These are phyloP conservation scores for Drosophila paracracens DNA, from an alignment of 2,888 invertebrate species.

Conservation along the genomic window DNA sequence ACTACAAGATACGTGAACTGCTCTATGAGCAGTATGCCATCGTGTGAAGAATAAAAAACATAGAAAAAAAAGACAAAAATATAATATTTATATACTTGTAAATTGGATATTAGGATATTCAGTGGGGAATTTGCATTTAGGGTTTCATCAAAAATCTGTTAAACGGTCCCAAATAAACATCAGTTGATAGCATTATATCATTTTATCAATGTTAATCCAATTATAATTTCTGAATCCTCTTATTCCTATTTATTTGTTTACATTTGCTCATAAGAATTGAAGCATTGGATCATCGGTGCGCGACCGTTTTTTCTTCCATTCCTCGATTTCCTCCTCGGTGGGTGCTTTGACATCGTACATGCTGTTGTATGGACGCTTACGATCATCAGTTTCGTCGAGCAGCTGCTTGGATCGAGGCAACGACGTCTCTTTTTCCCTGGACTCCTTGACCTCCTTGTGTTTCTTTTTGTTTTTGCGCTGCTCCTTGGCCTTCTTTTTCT, in stretches of 20 bases:
- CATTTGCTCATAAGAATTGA: constrained; percentile 86
- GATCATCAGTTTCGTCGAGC: constrained; percentile 90
- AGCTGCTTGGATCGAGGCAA: constrained; percentile 55
- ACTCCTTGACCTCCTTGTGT: constrained; percentile 57
- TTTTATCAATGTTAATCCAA: not conserved
- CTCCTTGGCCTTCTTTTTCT: constrained; percentile 83
- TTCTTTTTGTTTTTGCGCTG: constrained; percentile 79
- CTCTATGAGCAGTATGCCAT: constrained; percentile 99
- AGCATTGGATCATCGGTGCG: constrained; percentile 97
- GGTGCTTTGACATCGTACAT: constrained; percentile 94
- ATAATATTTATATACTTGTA: not conserved
- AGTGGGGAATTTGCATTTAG: not conserved
- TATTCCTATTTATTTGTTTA: not conserved
- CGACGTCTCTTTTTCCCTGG: constrained; percentile 64
- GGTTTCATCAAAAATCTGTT: not conserved
- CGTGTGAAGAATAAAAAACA: constrained; percentile 86
- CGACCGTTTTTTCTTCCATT: constrained; percentile 93
- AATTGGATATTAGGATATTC: not conserved
- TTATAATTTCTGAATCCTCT: not conserved
- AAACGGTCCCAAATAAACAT: too few relatives aligned
- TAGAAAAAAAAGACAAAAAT: constrained; percentile 1
- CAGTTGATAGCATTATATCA: not conserved
- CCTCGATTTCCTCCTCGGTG: constrained; percentile 96
- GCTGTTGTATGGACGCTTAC: constrained; percentile 97
- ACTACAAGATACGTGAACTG: constrained; percentile 95